phyloP scores from a whole-genome alignment of 2,888 invertebrate genomes.

The Erebia epiphron region DNA sequence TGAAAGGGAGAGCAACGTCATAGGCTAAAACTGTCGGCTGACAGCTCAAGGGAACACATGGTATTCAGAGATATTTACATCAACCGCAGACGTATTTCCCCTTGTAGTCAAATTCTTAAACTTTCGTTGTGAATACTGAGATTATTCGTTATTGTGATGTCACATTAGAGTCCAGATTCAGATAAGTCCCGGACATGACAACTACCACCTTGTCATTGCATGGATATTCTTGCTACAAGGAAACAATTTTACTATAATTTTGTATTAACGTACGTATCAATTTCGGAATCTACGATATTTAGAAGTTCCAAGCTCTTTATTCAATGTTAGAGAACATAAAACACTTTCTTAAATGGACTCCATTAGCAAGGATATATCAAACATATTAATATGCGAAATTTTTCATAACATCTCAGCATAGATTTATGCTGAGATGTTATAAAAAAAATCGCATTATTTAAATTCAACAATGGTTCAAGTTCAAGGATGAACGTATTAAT shows the following conservation, averaged over 20 bases:
- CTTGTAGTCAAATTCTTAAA: neutral
- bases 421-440: neutral
- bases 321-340: too few relatives aligned
- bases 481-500: neutral
- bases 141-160: neutral
- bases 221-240: too few relatives aligned
- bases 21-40: slow-evolving; percentile 31
- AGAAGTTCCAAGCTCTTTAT: too few relatives aligned
- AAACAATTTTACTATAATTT: too few relatives aligned
- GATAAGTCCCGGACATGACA: too few relatives aligned
- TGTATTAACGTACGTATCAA: too few relatives aligned
- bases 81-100: slow-evolving; percentile 2
- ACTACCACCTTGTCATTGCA: too few relatives aligned
- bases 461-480: neutral
- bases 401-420: too few relatives aligned
- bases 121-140: neutral
- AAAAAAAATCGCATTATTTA: neutral
- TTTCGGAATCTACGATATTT: too few relatives aligned
- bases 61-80: slow-evolving; percentile 24
- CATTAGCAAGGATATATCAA: neutral
- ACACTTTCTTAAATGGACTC: neutral
- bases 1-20: slow-evolving; percentile 28
- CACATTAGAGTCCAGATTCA: too few relatives aligned
- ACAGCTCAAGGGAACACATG: slow-evolving; percentile 23
- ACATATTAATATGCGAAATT: too few relatives aligned